Evolutionary conservation across 1,140 invertebrate genomes (phyloP), one percentile per base, ranked within the genome.

Genomic region (Aphaenogaster ashmeadi): DNA sequence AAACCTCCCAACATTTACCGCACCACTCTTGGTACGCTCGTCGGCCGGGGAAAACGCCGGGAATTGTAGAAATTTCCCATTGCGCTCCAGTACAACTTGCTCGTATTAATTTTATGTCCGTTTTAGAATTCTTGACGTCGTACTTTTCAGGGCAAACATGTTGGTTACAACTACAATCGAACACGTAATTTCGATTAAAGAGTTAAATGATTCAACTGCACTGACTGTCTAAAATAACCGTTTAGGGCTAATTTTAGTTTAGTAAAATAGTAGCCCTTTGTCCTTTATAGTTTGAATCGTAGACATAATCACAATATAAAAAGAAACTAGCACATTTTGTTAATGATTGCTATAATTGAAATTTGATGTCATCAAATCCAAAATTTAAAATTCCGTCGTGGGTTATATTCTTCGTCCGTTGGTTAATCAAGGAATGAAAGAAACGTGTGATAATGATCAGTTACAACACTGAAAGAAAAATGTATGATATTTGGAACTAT

Each of bases 1-100:
- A 84, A 74, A 84, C 80, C 69, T 84, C 27, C 69, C 69, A 74
- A 84, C 80, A 38, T 60, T 84, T 84, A 74, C 50, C 79, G 36
- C 80, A 60, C 67, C 69, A 60, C 62, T 74, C 54, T 74, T 7
- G 41, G 41, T 58, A 38, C 27, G 41, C 13, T 47, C 41, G 41
- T 47, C n/a, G 52, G 38, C 18, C 18, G 9, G 41, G 27, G 56
- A 84, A 84, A 84, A 84, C 27, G 27, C 27, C 54, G 54, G 33
- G 54, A 75, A 84, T 75, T 38, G 69, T 38, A 84, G 69, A 84
- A 75, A 84, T 84, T 84, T 84, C 44, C 69, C 33, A 8, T 84
- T 62, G 41, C 27, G 41, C 54, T 60, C 56, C 15, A 60, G 8
- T 75, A 47, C 33, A 75, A 60, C 27, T 27, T 41, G 44, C 41